Base-by-base conservation (phyloP, 2,888 invertebrate genomes). In the Metallyticus violacea region DNA sequence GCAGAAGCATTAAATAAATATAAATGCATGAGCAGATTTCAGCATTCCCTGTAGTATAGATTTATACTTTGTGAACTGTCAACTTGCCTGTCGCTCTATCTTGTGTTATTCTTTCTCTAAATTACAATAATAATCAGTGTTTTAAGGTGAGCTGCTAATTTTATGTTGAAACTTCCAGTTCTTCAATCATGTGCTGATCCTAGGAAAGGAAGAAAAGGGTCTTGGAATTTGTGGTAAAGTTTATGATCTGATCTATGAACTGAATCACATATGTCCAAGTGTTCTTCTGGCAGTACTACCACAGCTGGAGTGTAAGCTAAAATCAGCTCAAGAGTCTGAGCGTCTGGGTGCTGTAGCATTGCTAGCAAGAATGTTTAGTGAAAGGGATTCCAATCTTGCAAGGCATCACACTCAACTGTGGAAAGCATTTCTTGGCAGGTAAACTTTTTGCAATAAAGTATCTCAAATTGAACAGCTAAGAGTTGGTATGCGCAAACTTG, bases 291-390 rank as follows among this genome's bases (percentile, higher is more conserved):
- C 98, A 6, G 98, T 99, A 26, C 92, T 99, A 88, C 99, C 99
- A 0, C 99, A 99, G 91, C 92, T 99, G 84, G 99, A 99, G 91
- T 98, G 98, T 92, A 99, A 99, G 91, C 92, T 98, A 62, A 97
- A 98, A 92, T 98, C 98, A 84, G 96, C 97, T 22, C 96, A 96
- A 89, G 98, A 98, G 91, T 94, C 94, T 88, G 99, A 99, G 91
- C 93, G 99, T 88, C 93, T 98, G 88, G 96, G 95, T 88, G 98
- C 98, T 0, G 97, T 98, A 2, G 96, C 97, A 0, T 92, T 99
- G 79, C 93, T 99, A 81, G 98, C 99, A 0, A 94, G 98, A 90
- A 99, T 99, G 98, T 99, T 99, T 92, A 98, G 98, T 0, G 98
- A 99, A 91, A 97, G 97, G 88, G 97, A 97, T 88, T 99, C 98